Evolutionary conservation across 2,797 vertebrate genomes (phyloP).

Genomic region (Astyanax mexicanus): DNA sequence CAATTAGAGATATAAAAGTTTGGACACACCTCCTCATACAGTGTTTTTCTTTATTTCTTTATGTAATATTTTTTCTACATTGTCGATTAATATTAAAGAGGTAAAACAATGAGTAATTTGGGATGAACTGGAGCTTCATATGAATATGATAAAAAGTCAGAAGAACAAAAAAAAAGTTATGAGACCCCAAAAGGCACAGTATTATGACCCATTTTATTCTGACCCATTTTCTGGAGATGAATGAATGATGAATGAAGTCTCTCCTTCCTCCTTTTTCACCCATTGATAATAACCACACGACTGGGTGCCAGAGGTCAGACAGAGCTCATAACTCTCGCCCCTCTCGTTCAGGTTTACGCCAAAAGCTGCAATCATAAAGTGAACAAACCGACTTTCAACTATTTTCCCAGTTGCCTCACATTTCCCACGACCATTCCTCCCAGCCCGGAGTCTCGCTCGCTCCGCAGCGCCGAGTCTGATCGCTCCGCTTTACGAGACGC

Average conservation of each 20-base stretch:
- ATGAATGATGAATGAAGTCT: neutral
- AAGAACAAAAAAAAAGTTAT: too few species aligned
- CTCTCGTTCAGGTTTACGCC: constrained; percentile 41
- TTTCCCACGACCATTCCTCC: constrained; percentile 16
- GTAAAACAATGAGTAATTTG: too few species aligned
- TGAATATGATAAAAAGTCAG: too few species aligned
- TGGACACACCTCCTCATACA: too few species aligned
- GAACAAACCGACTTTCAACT: constrained; percentile 19
- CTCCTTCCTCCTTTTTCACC: constrained; percentile 3
- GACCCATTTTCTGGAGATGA: neutral
- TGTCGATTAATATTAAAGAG: too few species aligned
- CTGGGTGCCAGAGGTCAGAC: constrained; percentile 70
- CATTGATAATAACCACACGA: constrained; percentile 69
- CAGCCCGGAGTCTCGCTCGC: neutral
- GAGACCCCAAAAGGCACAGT: too few species aligned
- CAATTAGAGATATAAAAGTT: too few species aligned
- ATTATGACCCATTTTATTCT: too few species aligned
- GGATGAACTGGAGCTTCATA: too few species aligned
- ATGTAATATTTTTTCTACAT: too few species aligned
- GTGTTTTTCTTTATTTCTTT: too few species aligned
- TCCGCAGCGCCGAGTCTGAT: constrained; percentile 44
- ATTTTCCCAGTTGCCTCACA: neutral
- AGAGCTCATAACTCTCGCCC: constrained; percentile 69
- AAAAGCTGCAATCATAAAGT: constrained; percentile 62
- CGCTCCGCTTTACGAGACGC: constrained; percentile 1